A percentile compares a stretch with the other conserved stretches of the same genome.
Conservation (phyloP, 2,113 vertebrate species). For the Atrichornis clamosus region DNA sequence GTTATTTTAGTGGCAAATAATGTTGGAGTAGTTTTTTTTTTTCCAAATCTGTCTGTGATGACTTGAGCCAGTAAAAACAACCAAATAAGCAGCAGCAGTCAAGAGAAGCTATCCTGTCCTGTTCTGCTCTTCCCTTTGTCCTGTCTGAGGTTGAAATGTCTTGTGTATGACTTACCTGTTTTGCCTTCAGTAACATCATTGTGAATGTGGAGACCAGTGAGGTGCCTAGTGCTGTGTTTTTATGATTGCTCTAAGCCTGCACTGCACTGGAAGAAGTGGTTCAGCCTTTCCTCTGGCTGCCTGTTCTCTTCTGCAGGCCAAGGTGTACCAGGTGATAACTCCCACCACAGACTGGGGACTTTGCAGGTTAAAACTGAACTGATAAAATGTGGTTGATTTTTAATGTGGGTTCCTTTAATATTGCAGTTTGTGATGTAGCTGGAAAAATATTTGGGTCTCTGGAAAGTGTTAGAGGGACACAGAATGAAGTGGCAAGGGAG, state of each 20-base stretch:
- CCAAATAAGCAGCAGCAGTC: not conserved
- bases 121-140: not conserved
- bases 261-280: not conserved
- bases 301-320: not conserved
- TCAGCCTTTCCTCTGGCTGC: not conserved
- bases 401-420: not conserved
- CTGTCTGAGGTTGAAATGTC: not conserved
- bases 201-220: not conserved
- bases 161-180: not conserved
- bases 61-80: not conserved
- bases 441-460: not conserved
- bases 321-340: not conserved
- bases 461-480: not conserved
- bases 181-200: fast-evolving
- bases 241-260: not conserved
- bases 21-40: not conserved
- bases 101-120: not conserved
- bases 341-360: fast-evolving
- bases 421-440: not conserved
- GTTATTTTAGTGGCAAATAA: not conserved
- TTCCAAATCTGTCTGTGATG: not conserved
- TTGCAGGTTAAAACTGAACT: not conserved
- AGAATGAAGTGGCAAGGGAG: not conserved
- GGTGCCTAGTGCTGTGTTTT: not conserved
- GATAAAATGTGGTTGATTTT: not conserved